A percentile compares a stretch with the other conserved stretches of the same genome.
Evolutionary conservation across 2,113 vertebrate species (phyloP).

Genomic region (Rattus rattus): DNA sequence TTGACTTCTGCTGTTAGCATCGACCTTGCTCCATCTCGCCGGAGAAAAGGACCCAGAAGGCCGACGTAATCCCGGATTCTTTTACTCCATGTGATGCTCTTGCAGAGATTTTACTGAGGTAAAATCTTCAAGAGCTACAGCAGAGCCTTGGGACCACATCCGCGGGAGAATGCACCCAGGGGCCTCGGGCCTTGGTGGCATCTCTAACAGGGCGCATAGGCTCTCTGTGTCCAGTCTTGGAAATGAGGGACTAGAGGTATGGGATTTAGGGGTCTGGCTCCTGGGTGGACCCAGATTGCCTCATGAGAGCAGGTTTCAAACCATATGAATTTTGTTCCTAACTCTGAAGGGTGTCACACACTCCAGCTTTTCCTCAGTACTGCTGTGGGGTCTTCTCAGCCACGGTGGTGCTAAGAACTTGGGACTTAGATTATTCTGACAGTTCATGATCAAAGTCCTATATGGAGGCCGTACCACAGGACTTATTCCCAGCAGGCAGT

Average conservation of each 20-base stretch:
- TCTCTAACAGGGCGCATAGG: neutral
- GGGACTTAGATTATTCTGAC: neutral
- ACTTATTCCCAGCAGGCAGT: neutral
- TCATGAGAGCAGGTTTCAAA: neutral
- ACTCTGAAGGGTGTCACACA: neutral
- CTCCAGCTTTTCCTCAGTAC: neutral
- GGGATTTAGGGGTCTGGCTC: neutral
- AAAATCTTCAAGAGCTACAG: neutral
- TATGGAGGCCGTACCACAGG: neutral
- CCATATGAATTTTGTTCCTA: no score
- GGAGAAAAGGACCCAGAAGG: neutral
- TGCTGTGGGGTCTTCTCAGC: neutral
- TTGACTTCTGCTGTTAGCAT: neutral
- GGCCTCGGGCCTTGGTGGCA: neutral
- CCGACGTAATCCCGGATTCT: neutral
- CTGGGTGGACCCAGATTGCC: neutral
- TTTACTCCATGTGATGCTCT: neutral
- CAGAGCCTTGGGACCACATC: accelerated
- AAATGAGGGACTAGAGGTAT: neutral
- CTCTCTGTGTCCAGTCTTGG: neutral
- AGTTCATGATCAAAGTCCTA: neutral
- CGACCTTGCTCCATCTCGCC: neutral
- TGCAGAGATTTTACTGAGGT: neutral
- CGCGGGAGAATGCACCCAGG: neutral
- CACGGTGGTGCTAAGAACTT: neutral